These are phyloP conservation scores for Colletes latitarsis DNA, from an alignment of 1,140 invertebrate genomes.

Conservation along the genomic window DNA sequence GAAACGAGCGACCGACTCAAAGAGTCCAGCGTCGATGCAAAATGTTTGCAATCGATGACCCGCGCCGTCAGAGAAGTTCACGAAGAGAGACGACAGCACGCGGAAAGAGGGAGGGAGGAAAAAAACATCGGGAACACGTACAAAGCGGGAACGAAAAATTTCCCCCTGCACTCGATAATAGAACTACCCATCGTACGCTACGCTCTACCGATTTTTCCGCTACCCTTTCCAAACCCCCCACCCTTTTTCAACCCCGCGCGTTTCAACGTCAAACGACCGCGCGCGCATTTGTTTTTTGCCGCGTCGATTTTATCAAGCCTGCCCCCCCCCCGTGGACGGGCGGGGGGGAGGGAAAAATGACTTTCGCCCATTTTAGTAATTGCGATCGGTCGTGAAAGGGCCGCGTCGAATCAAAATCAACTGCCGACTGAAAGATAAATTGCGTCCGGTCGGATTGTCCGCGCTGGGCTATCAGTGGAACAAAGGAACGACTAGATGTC, in stretches of 20 bases:
- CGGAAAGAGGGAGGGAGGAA: not conserved
- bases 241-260: not conserved
- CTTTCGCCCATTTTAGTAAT: conserved; percentile 36
- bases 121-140: conserved; percentile 16
- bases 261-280: not conserved
- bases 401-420: conserved; percentile 18
- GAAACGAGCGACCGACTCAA: not conserved
- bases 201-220: not conserved
- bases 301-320: conserved; percentile 28
- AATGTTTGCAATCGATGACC: conserved; percentile 39
- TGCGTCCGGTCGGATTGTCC: not conserved
- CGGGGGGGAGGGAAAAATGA: conserved; percentile 11
- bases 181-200: not conserved
- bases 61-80: not conserved
- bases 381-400: conserved; percentile 23
- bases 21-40: not conserved
- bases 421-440: not conserved
- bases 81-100: not conserved
- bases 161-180: conserved; percentile 10
- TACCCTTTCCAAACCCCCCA: not conserved
- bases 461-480: not conserved
- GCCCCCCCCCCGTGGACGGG: not conserved
- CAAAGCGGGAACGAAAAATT: conserved; percentile 23
- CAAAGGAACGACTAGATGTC: not conserved
- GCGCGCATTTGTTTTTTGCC: not conserved